Percentiles rank a stretch among this genome's conserved stretches.
phyloP scores from a whole-genome alignment of 1,140 invertebrate species.

The Oreohelix idahoensis region DNA sequence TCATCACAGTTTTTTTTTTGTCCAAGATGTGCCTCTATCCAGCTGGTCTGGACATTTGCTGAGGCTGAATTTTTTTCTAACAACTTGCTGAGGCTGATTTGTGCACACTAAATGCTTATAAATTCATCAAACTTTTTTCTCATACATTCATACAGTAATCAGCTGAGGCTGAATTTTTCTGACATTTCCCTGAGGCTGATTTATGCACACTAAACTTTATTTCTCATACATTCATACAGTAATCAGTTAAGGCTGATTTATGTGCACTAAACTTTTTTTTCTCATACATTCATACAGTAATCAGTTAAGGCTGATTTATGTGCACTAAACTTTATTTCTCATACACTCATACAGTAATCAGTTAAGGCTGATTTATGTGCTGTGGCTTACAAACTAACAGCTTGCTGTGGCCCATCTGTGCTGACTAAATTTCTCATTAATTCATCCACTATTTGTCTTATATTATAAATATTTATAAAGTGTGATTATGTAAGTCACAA shows the following conservation, averaged over 20 bases:
- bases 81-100: neutral
- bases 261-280: neutral
- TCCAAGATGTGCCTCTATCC: constrained; percentile 11
- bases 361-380: neutral
- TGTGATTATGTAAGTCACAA: no score
- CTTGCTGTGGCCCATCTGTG: no score
- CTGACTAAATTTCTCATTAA: no score
- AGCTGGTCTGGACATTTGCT: constrained; percentile 11
- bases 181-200: neutral
- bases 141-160: neutral
- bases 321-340: no score
- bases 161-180: neutral
- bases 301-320: neutral
- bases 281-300: neutral
- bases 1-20: neutral
- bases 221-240: no score
- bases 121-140: neutral
- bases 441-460: no score
- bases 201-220: no score
- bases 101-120: neutral
- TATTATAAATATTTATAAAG: no score
- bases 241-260: no score
- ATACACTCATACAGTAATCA: no score
- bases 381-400: no score
- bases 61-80: neutral